Evolutionary conservation across 2,797 vertebrate genomes (phyloP).

Genomic region (Amphiprion clarkii): DNA sequence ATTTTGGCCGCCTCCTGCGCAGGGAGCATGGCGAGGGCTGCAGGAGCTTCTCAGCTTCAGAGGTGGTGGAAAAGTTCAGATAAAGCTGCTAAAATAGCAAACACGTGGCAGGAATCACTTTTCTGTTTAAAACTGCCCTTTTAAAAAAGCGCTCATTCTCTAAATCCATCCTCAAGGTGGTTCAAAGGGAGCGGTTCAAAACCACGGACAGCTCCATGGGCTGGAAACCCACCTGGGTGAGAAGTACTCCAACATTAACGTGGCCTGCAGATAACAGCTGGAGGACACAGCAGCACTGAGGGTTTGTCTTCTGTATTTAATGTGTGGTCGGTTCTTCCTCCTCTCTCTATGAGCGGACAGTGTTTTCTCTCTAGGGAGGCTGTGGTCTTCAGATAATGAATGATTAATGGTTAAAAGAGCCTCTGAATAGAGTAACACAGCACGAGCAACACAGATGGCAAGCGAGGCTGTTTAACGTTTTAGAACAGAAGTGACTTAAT

Average conservation of each 20-base stretch:
- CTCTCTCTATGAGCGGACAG: neutral
- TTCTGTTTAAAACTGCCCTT: neutral
- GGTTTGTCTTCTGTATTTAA: neutral
- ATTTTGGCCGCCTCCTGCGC: constrained; percentile 96
- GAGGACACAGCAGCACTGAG: neutral
- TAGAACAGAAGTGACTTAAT: neutral
- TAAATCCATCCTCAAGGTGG: neutral
- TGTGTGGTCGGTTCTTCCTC: neutral
- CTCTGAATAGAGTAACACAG: constrained; percentile 23
- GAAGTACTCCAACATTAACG: neutral
- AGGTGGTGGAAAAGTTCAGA: neutral
- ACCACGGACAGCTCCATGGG: constrained; percentile 25
- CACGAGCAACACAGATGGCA: constrained; percentile 9
- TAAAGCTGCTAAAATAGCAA: neutral
- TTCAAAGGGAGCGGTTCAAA: neutral
- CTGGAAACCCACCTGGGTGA: constrained; percentile 11
- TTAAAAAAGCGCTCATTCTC: neutral
- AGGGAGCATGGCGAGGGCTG: constrained; percentile 86
- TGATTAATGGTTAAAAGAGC: constrained; percentile 78
- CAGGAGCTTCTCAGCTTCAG: neutral
- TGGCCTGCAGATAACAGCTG: neutral
- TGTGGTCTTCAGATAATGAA: constrained; percentile 47
- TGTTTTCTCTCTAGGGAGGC: constrained; percentile 26
- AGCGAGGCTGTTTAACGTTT: constrained; percentile 13
- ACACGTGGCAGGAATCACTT: neutral